Conservation (phyloP, 2,113 vertebrate species). For the Isurus oxyrinchus region DNA sequence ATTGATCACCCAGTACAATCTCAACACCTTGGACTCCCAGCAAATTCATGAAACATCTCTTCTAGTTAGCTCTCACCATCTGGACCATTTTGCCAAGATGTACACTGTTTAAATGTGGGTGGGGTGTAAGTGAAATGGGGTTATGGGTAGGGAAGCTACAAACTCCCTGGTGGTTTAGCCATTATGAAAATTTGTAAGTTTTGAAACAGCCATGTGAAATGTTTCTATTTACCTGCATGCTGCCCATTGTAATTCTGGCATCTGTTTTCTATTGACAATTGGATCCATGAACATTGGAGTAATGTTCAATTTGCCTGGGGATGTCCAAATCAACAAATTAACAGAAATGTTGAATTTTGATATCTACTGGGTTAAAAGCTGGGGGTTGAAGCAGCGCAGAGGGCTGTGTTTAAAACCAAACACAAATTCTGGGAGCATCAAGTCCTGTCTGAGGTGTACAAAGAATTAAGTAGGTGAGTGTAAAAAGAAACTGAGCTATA, state of each 20-base stretch:
- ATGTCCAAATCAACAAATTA: not conserved
- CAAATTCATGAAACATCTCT: not conserved
- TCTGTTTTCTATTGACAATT: not conserved
- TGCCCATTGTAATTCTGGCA: not conserved
- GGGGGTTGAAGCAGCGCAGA: not conserved
- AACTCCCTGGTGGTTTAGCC: not conserved
- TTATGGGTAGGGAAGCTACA: not conserved
- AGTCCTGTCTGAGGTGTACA: not conserved
- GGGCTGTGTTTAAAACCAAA: slow-evolving; percentile 18
- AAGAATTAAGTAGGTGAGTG: not conserved
- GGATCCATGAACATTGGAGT: not conserved
- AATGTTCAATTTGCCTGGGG: not conserved
- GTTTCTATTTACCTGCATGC: not conserved
- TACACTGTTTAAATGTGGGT: not conserved
- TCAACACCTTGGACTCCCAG: not conserved
- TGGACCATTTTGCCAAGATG: not conserved
- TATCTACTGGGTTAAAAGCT: not conserved
- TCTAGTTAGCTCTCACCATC: not conserved
- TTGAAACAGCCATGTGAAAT: not conserved
- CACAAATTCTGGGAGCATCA: not conserved
- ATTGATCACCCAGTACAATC: not conserved
- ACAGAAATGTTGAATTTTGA: not conserved
- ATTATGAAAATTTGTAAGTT: not conserved
- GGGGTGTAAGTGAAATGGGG: not conserved
- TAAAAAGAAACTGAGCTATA: not conserved